Conservation (phyloP, 2,797 vertebrate genomes). For the Simalia tracyae region DNA sequence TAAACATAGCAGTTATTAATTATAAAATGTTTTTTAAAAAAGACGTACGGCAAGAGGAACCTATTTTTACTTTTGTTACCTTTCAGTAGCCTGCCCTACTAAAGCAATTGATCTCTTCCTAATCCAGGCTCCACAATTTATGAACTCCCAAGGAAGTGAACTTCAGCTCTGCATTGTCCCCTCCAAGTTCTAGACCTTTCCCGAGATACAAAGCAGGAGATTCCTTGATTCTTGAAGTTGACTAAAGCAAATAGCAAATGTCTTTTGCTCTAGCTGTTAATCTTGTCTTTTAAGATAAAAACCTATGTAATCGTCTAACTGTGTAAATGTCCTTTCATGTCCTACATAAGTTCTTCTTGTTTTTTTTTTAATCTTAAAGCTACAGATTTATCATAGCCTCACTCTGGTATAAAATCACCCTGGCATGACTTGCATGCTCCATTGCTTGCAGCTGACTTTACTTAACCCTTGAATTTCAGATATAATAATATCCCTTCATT, state of each 20-base stretch:
- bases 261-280: neutral
- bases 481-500: neutral
- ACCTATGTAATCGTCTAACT: neutral
- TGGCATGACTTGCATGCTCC: neutral
- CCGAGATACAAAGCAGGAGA: neutral
- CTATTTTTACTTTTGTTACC: neutral
- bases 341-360: neutral
- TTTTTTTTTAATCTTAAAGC: neutral
- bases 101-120: neutral
- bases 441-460: neutral
- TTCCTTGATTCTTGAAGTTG: neutral
- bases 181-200: neutral
- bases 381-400: neutral
- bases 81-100: neutral
- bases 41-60: neutral
- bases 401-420: neutral
- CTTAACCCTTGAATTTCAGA: neutral
- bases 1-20: neutral
- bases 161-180: neutral
- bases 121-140: neutral
- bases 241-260: neutral
- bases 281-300: neutral
- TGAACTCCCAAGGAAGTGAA: neutral
- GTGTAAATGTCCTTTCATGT: neutral
- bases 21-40: neutral